These are phyloP conservation scores for Nibea coibor DNA, from an alignment of 2,113 vertebrate species.

Conservation along the genomic window DNA sequence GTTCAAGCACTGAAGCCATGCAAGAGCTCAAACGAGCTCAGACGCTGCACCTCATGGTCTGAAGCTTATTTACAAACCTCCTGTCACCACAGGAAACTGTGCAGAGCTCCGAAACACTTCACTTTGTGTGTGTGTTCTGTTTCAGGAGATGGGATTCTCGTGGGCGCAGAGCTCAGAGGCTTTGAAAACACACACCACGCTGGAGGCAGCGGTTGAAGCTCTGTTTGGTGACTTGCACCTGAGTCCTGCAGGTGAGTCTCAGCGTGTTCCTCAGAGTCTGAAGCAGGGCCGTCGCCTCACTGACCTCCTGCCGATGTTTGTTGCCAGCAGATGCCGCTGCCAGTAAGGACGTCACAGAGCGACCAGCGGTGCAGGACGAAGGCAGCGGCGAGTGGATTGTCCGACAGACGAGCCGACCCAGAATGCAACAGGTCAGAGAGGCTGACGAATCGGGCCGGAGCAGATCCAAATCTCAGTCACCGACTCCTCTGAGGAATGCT, in stretches of 20 bases:
- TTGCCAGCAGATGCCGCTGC: constrained; percentile 3
- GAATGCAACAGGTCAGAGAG: constrained; percentile 32
- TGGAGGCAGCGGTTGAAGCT: constrained; percentile 79
- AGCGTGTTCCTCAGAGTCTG: neutral
- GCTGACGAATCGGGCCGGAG: neutral
- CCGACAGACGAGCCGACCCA: neutral
- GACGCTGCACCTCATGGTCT: constrained; percentile 79
- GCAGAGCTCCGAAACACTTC: no score
- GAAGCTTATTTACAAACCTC: neutral
- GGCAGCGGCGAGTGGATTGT: constrained; percentile 43
- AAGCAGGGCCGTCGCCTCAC: neutral
- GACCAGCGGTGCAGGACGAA: neutral
- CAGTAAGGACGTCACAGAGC: neutral
- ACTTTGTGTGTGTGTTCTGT: neutral
- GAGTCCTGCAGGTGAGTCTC: constrained; percentile 23
- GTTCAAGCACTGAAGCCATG: constrained; percentile 71
- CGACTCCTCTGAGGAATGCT: neutral
- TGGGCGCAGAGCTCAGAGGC: constrained; percentile 78
- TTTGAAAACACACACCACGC: constrained; percentile 71
- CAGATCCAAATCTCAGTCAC: constrained; percentile 37
- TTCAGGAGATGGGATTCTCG: constrained; percentile 83
- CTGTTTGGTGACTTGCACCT: constrained; percentile 57
- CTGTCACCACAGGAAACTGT: no score
- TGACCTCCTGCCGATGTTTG: neutral
- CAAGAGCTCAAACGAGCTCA: constrained; percentile 84